Percentiles rank a stretch among this genome's conserved stretches.
Conservation (phyloP, 2,113 vertebrate species). For the Vidua macroura region DNA sequence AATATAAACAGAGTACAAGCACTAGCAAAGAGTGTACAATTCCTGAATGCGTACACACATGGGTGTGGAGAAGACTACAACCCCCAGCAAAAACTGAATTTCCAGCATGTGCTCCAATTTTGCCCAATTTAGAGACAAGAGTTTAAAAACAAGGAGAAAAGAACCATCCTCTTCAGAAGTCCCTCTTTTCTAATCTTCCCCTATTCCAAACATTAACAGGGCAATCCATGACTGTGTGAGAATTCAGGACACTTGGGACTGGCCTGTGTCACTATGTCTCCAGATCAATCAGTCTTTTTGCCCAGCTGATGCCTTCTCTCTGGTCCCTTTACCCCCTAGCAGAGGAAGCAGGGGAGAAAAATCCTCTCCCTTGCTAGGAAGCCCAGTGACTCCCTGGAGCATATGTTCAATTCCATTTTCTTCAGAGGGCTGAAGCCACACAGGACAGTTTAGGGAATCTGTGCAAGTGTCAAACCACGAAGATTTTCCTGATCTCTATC, state of each 20-base stretch:
- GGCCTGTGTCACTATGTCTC: neutral
- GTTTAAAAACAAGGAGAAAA: neutral
- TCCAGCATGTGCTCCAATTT: neutral
- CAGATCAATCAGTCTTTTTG: neutral
- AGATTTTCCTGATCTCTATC: neutral
- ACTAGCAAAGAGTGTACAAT: neutral
- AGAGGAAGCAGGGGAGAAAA: neutral
- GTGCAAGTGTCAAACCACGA: neutral
- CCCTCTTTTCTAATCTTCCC: neutral
- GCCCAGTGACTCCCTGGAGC: neutral
- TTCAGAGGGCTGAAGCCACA: neutral
- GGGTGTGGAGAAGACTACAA: constrained; percentile 36
- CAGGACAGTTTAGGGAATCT: neutral
- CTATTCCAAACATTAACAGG: neutral
- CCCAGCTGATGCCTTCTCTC: neutral
- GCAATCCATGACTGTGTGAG: neutral
- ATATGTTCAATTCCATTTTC: neutral
- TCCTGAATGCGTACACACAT: neutral
- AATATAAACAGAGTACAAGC: constrained; percentile 15
- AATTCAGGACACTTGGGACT: neutral
- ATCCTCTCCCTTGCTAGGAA: neutral
- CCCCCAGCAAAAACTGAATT: neutral
- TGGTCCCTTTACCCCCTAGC: rapidly evolving
- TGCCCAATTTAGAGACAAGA: neutral
- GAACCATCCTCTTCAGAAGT: neutral